phyloP scores from a whole-genome alignment of 2,888 invertebrate species.

The Crocallis elinguaria region DNA sequence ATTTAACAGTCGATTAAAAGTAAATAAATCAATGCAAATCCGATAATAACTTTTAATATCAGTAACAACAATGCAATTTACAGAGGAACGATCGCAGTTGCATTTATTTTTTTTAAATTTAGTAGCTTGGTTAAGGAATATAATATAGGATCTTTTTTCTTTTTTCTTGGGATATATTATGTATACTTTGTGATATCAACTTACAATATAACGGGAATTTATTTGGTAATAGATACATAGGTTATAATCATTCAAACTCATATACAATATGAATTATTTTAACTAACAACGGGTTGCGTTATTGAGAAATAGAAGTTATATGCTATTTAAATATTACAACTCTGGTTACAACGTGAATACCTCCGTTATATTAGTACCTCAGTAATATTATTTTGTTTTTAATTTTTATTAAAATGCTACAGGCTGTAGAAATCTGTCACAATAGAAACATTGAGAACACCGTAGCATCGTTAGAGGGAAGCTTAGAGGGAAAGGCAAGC shows the following conservation, averaged over 20 bases:
- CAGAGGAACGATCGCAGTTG: slow-evolving; percentile 52
- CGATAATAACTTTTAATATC: slow-evolving; percentile 27
- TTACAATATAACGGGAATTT: slow-evolving; percentile 64
- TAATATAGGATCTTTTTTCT: slow-evolving; percentile 57
- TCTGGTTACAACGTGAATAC: slow-evolving; percentile 62
- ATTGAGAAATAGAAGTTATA: slow-evolving; percentile 41
- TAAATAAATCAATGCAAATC: slow-evolving; percentile 40
- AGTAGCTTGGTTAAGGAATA: slow-evolving; percentile 58
- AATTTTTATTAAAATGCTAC: slow-evolving; percentile 78
- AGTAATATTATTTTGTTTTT: slow-evolving; percentile 79
- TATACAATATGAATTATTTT: slow-evolving; percentile 40
- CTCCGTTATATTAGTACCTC: slow-evolving; percentile 79
- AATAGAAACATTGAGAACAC: slow-evolving; percentile 43
- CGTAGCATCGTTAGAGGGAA: slow-evolving; percentile 62
- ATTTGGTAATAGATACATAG: slow-evolving; percentile 21
- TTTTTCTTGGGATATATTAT: slow-evolving; percentile 62
- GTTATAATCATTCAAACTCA: slow-evolving; percentile 15
- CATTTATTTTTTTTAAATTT: slow-evolving; percentile 75
- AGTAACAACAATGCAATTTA: slow-evolving; percentile 42
- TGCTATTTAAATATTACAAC: slow-evolving; percentile 36
- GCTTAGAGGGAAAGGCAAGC: slow-evolving; percentile 72
- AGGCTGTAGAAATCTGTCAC: slow-evolving; percentile 49
- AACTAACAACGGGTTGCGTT: slow-evolving; percentile 46
- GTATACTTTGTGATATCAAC: slow-evolving; percentile 81
- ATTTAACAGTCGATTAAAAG: slow-evolving; percentile 44